Conservation (phyloP, 2,113 vertebrate species). For the Cyanoramphus novaezelandiae region DNA sequence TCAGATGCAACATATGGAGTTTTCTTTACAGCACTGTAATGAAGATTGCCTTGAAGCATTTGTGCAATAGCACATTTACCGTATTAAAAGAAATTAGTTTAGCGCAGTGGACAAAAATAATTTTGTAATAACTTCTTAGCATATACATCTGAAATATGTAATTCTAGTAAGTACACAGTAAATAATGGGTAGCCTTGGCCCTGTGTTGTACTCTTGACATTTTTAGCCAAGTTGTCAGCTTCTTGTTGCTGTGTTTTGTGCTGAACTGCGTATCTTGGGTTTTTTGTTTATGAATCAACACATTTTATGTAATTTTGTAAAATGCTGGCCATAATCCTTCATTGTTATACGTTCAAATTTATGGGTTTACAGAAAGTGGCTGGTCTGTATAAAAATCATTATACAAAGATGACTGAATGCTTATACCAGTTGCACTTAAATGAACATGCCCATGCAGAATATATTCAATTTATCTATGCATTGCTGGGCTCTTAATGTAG, state of each 20-base stretch:
- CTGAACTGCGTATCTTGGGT: slow-evolving; percentile 70
- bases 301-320: slow-evolving; percentile 64
- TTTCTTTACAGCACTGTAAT: slow-evolving; percentile 60
- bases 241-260: slow-evolving; percentile 77
- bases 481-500: slow-evolving; percentile 86
- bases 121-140: slow-evolving; percentile 49
- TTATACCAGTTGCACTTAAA: slow-evolving; percentile 81
- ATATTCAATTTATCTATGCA: slow-evolving; percentile 94
- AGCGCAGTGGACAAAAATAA: slow-evolving; percentile 70
- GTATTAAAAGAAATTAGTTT: slow-evolving; percentile 43
- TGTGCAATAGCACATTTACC: slow-evolving; percentile 64
- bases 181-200: slow-evolving; percentile 75
- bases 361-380: slow-evolving; percentile 76
- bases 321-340: slow-evolving; percentile 69
- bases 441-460: slow-evolving; percentile 75
- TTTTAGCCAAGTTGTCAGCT: slow-evolving; percentile 76
- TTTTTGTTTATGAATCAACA: slow-evolving; percentile 57
- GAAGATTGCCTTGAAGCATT: slow-evolving; percentile 74
- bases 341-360: slow-evolving; percentile 59
- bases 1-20: slow-evolving; percentile 37
- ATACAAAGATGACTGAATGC: slow-evolving; percentile 79
- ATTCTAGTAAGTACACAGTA: slow-evolving; percentile 68
- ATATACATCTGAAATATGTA: slow-evolving; percentile 36
- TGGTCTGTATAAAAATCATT: slow-evolving; percentile 69
- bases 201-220: slow-evolving; percentile 60